Evolutionary conservation across 2,888 invertebrate species (phyloP).

Genomic region (Hymenopus coronatus): DNA sequence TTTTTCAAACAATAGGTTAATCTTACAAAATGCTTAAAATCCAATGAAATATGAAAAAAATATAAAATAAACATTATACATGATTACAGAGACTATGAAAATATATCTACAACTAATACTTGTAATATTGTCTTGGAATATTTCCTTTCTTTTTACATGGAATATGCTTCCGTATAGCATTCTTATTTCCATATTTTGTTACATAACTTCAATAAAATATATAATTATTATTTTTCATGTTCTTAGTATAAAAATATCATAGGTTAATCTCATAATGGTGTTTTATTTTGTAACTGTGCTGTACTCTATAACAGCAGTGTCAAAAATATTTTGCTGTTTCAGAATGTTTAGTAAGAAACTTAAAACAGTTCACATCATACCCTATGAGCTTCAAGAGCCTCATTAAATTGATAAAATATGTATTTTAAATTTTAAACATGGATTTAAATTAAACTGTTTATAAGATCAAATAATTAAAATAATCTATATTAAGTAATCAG

Average conservation of each 20-base stretch:
- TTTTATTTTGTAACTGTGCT: background rate
- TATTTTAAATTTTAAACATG: no score
- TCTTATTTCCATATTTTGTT: background rate
- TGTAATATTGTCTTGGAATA: background rate
- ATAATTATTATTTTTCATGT: background rate
- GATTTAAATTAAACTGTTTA: no score
- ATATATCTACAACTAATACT: background rate
- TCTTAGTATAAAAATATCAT: background rate
- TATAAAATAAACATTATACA: background rate
- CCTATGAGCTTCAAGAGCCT: no score
- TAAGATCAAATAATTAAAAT: no score
- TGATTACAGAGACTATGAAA: background rate
- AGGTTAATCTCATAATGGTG: background rate
- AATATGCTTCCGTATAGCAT: background rate
- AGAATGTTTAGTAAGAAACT: no score
- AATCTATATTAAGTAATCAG: no score
- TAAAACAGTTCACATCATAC: no score
- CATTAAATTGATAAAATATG: no score
- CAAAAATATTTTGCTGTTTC: no score
- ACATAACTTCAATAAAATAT: background rate
- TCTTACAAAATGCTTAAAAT: background rate
- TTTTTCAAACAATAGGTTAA: background rate
- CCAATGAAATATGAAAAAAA: background rate
- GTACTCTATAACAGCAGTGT: background rate
- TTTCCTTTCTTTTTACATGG: background rate